Percentiles rank a stretch among this genome's conserved stretches.
These are phyloP conservation scores for Agrotis segetum DNA, from an alignment of 2,888 invertebrate genomes.

Conservation along the genomic window DNA sequence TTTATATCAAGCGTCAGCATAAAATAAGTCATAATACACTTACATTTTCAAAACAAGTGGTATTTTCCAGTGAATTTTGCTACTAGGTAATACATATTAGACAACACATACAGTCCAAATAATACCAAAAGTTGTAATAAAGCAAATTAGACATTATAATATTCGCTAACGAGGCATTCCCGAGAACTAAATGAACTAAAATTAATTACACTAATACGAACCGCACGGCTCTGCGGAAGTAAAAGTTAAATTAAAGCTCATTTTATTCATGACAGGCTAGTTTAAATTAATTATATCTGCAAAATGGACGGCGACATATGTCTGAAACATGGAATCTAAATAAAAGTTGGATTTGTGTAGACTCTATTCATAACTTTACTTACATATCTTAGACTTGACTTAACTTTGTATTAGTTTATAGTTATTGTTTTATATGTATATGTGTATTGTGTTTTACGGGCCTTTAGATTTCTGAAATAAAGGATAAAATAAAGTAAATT, in stretches of 20 bases:
- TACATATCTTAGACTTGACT: not conserved
- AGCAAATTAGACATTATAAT: conserved; percentile 41
- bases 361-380: conserved; percentile 2
- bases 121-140: conserved; percentile 25
- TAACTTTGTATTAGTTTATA: too few species aligned
- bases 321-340: conserved; percentile 18
- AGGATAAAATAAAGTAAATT: too few species aligned
- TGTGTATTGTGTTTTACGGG: too few species aligned
- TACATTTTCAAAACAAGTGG: not conserved
- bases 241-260: conserved; percentile 44
- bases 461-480: too few species aligned
- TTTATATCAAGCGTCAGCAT: too few species aligned
- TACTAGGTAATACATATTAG: too few species aligned
- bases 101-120: conserved; percentile 1
- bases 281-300: conserved; percentile 46
- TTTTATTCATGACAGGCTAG: conserved; percentile 47
- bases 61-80: not conserved
- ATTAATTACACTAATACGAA: conserved; percentile 54
- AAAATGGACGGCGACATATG: conserved; percentile 12
- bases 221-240: conserved; percentile 39
- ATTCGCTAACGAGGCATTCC: conserved; percentile 30
- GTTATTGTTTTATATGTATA: too few species aligned
- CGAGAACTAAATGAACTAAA: conserved; percentile 50
- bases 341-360: conserved; percentile 21
- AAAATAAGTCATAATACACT: too few species aligned